These are phyloP conservation scores for Drosophila micromelanica DNA, from an alignment of 1,140 invertebrate species.

Conservation along the genomic window DNA sequence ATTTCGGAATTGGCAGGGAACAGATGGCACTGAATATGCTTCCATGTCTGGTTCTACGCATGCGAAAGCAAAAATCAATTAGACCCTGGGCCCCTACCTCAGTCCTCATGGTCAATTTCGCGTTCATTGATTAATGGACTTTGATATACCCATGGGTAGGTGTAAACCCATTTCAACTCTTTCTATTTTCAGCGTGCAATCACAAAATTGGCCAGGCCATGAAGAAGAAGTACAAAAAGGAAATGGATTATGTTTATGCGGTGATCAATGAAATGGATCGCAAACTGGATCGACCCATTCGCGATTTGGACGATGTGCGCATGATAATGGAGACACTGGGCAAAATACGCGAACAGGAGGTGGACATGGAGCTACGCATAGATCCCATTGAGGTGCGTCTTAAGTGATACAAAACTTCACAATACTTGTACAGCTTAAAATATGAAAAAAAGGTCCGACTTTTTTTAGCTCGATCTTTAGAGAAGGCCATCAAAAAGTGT, in stretches of 20 bases:
- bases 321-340: constrained; percentile 96
- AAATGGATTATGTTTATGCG: constrained; percentile 97
- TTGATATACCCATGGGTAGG: constrained; percentile 37
- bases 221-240: constrained; percentile 95
- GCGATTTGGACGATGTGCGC: constrained; percentile 96
- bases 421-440: too few species aligned
- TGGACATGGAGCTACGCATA: constrained; percentile 97
- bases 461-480: too few species aligned
- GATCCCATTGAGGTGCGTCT: constrained; percentile 93
- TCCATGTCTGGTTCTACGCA: constrained; percentile 18
- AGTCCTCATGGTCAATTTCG: constrained; percentile 11
- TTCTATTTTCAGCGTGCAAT: constrained; percentile 86
- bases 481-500: too few species aligned
- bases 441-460: too few species aligned
- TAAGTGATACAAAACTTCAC: background rate
- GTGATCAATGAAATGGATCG: constrained; percentile 96
- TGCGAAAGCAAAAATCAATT: constrained; percentile 88
- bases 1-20: constrained; percentile 21
- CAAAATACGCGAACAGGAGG: constrained; percentile 97
- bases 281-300: constrained; percentile 93
- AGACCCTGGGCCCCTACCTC: constrained; percentile 28
- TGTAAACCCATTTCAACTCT: constrained; percentile 55
- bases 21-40: constrained; percentile 38
- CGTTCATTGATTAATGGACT: constrained; percentile 72
- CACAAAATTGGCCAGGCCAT: constrained; percentile 94